Base-by-base conservation (phyloP, 2,888 invertebrate genomes). In the Phymatocera aterrima region DNA sequence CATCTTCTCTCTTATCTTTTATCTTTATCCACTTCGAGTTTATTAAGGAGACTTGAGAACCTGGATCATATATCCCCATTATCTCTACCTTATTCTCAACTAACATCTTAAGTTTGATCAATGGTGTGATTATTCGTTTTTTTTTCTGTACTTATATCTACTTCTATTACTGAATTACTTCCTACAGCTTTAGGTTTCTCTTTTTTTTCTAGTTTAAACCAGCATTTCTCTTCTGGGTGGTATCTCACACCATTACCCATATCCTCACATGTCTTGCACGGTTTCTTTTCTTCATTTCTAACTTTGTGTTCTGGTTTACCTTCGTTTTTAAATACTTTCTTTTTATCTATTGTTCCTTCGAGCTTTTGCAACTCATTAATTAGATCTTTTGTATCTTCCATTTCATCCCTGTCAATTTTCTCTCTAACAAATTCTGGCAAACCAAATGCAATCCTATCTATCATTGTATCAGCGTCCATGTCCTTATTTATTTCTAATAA, bases 121-220 rank as follows among this genome's bases (percentile, higher is more conserved):
- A 79, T 81, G 81, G 79, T 81, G 80, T 81, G 79, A 77, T 43
- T 77, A 78, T 51, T 80, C 79, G 81, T 79, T 81, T 82, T 64
- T 82, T 64, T 72, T 12, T 78, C 70, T 61, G 78, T 79, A 70
- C 77, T 79, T 64, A 81, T 37, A 46, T 80, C 72, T 75, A 80
- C 82, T 78, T 83, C 82, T 77, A 83, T 70, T 34, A 83, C 82
- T 78, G 83, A 80, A 65, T 81, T 83, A 54, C 68, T 83, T 79
- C 78, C 82, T 77, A 81, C 79, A 57, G 57, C 18, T 48, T 72
- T 79, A 43, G 75, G 46, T 70, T 80, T 77, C 3, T 77, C 70
- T 74, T 79, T 77, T 37, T 46, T 60, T 24, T 72, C 57, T 77
- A 61, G 70, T 60, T 81, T 79, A 68, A 82, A 81, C 79, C 80